Evolutionary conservation across 2,797 vertebrate species (phyloP), one percentile per base, ranked within the genome.

Genomic region (Cossypha polioptera): DNA sequence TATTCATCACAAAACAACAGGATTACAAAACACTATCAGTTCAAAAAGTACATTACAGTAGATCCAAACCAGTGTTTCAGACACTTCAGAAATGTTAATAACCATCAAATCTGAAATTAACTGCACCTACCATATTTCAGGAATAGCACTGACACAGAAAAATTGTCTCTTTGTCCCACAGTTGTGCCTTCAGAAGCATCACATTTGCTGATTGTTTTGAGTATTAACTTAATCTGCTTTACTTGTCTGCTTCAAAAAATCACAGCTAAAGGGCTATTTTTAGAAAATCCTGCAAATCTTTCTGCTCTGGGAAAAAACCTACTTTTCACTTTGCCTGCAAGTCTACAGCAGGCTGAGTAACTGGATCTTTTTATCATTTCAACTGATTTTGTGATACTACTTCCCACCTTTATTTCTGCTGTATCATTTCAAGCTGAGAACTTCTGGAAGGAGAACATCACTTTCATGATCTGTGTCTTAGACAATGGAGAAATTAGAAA

Each of bases 201-300:
- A n/a, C 6, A 16, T 93, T 94, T 11, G 14, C 28, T 29, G 25
- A 81, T 36, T 75, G 25, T 74, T 82, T 54, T 48, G 53, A 63
- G 55, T 68, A 92, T 86, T 78, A 93, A 81, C 79, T 92, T 76
- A 75, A 78, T 78, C 38, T 80, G 73, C 67, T 96, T 97, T 92
- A 61, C 61, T 95, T 10, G 85, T 94, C 82, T 97, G 75, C 90
- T 96, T 97, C 92, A 90, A 45, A 95, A 96, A 96, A 81, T 53
- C 69, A 74, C 62, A 91, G 81, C 76, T 84, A 80, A 80, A 95
- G 25, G 13, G 69, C 14, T 59, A 79, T 63, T 87, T 95, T 88
- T 93, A 94, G 85, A 94, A 95, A 94, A 96, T 57, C 54, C 63
- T 58, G 66, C 31, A 88, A 57, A 81, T 79, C 90, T 81, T 74